Percentiles rank a stretch among this genome's conserved stretches.
Conservation (phyloP, 2,113 vertebrate genomes). For the Aptenodytes patagonicus region DNA sequence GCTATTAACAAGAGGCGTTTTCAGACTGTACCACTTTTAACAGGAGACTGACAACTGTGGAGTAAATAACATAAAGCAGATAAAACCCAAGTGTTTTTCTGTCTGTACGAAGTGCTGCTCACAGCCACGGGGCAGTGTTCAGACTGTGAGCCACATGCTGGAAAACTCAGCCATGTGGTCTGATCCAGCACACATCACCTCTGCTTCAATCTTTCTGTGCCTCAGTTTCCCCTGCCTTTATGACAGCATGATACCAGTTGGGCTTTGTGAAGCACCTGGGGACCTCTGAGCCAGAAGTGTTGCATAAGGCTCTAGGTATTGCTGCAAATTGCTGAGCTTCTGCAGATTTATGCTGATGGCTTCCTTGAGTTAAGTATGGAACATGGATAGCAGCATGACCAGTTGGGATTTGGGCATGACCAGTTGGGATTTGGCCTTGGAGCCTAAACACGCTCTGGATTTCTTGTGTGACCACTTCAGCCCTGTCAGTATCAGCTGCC, state of each 20-base stretch:
- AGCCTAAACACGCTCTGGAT: not conserved
- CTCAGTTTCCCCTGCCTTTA: not conserved
- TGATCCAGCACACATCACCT: not conserved
- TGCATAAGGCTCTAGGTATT: not conserved
- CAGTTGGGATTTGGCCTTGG: not conserved
- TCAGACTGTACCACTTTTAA: not conserved
- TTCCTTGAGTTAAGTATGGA: not conserved
- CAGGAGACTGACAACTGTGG: not conserved
- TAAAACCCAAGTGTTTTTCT: not conserved
- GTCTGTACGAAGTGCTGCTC: not conserved
- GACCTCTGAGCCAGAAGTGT: not conserved
- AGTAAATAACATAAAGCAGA: not conserved
- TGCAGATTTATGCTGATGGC: not conserved
- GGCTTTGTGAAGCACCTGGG: not conserved
- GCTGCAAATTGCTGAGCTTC: not conserved
- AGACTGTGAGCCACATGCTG: not conserved
- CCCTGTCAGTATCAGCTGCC: not conserved
- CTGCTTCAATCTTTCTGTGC: not conserved
- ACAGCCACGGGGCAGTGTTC: not conserved
- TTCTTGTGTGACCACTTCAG: not conserved
- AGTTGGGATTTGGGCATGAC: too few relatives aligned
- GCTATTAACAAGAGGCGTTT: conserved; percentile 1
- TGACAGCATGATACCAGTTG: not conserved
- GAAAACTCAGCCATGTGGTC: not conserved
- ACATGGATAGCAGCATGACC: fast-evolving